These are phyloP conservation scores for Austrolebias charrua DNA, from an alignment of 2,797 vertebrate genomes.

Conservation along the genomic window DNA sequence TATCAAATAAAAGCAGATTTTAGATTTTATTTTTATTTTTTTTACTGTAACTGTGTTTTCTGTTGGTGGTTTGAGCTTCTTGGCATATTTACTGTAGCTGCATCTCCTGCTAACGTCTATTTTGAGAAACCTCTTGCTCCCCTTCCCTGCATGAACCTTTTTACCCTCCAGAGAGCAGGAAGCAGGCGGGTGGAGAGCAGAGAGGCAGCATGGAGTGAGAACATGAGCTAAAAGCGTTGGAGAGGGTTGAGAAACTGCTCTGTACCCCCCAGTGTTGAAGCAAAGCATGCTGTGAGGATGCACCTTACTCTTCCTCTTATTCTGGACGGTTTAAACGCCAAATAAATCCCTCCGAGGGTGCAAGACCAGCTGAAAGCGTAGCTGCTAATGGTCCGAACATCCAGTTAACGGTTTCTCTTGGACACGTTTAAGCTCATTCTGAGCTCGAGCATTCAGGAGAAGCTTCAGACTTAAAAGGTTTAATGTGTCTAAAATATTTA, in stretches of 20 bases:
- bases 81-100: constrained; percentile 6
- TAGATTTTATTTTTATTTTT: too few species aligned
- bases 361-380: constrained; percentile 9
- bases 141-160: constrained; percentile 36
- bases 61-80: constrained; percentile 4
- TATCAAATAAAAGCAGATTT: too few species aligned
- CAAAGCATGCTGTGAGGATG: constrained; percentile 21
- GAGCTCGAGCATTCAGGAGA: constrained; percentile 37
- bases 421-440: constrained; percentile 24
- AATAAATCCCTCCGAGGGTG: constrained; percentile 14
- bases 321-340: constrained; percentile 38
- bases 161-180: constrained; percentile 44
- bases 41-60: too few species aligned
- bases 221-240: constrained; percentile 52
- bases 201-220: constrained; percentile 24
- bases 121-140: constrained; percentile 48
- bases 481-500: constrained; percentile 15
- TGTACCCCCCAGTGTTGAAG: constrained; percentile 10
- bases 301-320: constrained; percentile 29
- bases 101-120: constrained; percentile 25
- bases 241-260: constrained; percentile 31
- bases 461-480: constrained; percentile 33
- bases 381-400: constrained; percentile 27
- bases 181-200: constrained; percentile 23
- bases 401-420: constrained; percentile 20